Base-by-base conservation (phyloP, 2,797 vertebrate genomes). In the Melanotaenia maccullochi region DNA sequence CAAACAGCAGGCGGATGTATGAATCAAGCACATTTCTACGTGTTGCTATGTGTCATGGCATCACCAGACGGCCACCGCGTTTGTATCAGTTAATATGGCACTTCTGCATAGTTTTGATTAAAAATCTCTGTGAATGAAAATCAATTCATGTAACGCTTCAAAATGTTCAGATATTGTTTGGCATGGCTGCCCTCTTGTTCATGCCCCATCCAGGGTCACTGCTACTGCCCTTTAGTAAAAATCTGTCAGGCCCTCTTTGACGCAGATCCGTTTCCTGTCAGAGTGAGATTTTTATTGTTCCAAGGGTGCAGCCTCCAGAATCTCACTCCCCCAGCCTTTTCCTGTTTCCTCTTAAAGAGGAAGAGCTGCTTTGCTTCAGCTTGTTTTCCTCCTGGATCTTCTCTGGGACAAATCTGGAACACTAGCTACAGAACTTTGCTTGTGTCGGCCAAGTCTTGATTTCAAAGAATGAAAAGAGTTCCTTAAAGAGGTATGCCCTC, bases 211-310 rank as follows among this genome's bases (percentile, higher is more conserved):
- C 88, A 94, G 94, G 95, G 95, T 96, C 94, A 95, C 89, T 73
- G 85, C 89, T 88, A 85, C 90, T 94, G 92, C 92, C 94, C 87
- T 92, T 92, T 78, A 89, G 77, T 78, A 83, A 90, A 30, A 94
- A 93, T 92, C 93, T 92, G 87, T 85, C 81, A 93, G 93, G 83
- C 92, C 85, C 73, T 93, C 92, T 87, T 94, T 97, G 96, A 98
- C 97, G 96, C 95, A 97, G 92, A 93, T 96, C 96, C 96, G 85
- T 87, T 97, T 97, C 96, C 96, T 94, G 89, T 93, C 87, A 75
- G 82, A 94, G 93, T 90, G 94, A 94, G 94, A 92, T 92, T 93
- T 92, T 93, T 90, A 99, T 99, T 99, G 97, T 99, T 98, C 93
- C 93, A 75, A 22, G 68, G 85, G 93, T 92, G 92, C 61, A 83